Evolutionary conservation across 1,140 invertebrate genomes (phyloP).

Genomic region (Venustaconcha ellipsiformis): DNA sequence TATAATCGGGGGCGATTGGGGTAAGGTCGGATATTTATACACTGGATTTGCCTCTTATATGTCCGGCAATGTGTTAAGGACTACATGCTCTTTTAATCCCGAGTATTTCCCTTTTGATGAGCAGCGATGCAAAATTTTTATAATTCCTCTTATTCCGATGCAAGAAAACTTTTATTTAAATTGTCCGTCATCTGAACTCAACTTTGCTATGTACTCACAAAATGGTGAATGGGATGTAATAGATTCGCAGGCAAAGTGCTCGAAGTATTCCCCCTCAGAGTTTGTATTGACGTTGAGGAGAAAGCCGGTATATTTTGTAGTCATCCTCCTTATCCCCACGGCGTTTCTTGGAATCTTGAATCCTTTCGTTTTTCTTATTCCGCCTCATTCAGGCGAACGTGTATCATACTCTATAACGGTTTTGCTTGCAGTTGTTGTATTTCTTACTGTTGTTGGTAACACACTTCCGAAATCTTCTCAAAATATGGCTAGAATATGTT

Average conservation of each 20-base stretch:
- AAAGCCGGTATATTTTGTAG: conserved; percentile 67
- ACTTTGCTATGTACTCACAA: not conserved
- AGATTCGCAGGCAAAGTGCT: not conserved
- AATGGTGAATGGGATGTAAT: conserved; percentile 17
- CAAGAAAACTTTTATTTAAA: conserved; percentile 3
- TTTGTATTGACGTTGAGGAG: conserved; percentile 21
- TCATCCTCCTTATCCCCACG: conserved; percentile 74
- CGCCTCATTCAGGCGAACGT: conserved; percentile 73
- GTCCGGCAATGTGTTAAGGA: conserved; percentile 96
- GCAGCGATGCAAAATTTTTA: conserved; percentile 96
- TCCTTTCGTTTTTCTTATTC: conserved; percentile 73
- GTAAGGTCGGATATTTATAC: conserved; percentile 8
- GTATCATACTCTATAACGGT: conserved; percentile 73
- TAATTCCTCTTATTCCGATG: conserved; percentile 92
- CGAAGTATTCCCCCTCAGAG: not conserved
- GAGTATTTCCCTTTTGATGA: conserved; percentile 80
- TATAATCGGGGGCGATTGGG: not conserved
- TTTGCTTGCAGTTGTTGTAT: conserved; percentile 73
- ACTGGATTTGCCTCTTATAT: conserved; percentile 96
- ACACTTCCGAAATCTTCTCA: conserved; percentile 74
- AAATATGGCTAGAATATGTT: conserved; percentile 65
- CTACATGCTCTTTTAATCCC: conserved; percentile 85
- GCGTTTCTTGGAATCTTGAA: conserved; percentile 73
- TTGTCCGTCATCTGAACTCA: not conserved
- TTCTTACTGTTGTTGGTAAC: conserved; percentile 74